These are phyloP conservation scores for Goniozus legneri DNA, from an alignment of 1,140 invertebrate species.

Conservation along the genomic window DNA sequence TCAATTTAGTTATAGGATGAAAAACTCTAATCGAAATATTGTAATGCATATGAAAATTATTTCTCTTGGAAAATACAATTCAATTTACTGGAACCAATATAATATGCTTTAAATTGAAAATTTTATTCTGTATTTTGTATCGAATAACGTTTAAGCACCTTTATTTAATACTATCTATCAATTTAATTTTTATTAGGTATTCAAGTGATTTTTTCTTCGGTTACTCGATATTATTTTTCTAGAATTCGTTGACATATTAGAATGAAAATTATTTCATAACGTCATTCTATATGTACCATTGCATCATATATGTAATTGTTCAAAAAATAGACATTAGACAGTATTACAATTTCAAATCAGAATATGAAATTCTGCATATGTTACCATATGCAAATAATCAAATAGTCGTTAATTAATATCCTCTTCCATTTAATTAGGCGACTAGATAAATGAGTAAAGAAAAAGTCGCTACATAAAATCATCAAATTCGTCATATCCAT, in stretches of 20 bases:
- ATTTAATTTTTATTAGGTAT: too few species aligned
- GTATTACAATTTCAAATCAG: background rate
- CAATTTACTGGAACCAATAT: background rate
- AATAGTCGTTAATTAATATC: slow-evolving; percentile 22
- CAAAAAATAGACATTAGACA: background rate
- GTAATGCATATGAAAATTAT: background rate
- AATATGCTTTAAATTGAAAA: background rate
- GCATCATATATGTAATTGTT: background rate
- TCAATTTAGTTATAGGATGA: too few species aligned
- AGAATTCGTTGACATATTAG: too few species aligned
- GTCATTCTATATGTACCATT: too few species aligned
- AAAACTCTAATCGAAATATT: too few species aligned
- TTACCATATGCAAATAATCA: background rate
- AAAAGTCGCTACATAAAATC: slow-evolving; percentile 66
- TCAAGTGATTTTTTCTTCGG: too few species aligned
- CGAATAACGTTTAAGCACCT: too few species aligned
- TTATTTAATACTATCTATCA: too few species aligned
- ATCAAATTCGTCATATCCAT: slow-evolving; percentile 59
- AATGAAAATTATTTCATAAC: too few species aligned
- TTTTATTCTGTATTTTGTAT: too few species aligned
- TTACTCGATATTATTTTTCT: too few species aligned
- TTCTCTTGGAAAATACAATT: background rate
- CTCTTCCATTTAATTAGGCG: slow-evolving; percentile 33
- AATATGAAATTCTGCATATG: background rate
- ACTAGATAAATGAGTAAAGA: slow-evolving; percentile 41